Conservation (phyloP, 2,113 vertebrate species). For the Leucoraja erinaceus region DNA sequence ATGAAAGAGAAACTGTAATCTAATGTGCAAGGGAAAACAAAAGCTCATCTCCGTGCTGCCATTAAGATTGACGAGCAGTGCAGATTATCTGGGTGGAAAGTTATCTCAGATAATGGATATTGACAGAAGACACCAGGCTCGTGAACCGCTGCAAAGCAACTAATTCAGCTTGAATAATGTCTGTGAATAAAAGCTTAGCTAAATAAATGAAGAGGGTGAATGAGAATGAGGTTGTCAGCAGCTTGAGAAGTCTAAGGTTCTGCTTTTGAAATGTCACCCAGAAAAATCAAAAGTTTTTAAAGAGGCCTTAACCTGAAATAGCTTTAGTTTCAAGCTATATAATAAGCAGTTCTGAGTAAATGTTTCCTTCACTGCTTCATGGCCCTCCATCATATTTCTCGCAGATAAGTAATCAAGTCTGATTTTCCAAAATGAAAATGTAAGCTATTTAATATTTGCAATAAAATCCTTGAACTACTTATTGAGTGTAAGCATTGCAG, state of each 20-base stretch:
- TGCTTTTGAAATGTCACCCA: slow-evolving; percentile 9
- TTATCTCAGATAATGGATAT: slow-evolving; percentile 32
- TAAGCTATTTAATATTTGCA: background rate
- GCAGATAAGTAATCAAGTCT: background rate
- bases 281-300: background rate
- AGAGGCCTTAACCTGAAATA: background rate
- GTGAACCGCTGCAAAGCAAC: slow-evolving; percentile 7
- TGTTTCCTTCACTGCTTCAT: background rate
- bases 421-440: background rate
- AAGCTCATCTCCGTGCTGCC: slow-evolving; percentile 11
- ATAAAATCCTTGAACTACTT: background rate
- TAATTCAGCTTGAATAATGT: slow-evolving; percentile 22
- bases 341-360: background rate
- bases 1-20: background rate
- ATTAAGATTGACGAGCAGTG: slow-evolving; percentile 24
- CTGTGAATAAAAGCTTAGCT: slow-evolving; percentile 11
- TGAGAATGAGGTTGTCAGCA: background rate
- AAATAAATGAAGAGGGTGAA: slow-evolving; percentile 30
- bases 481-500: too few relatives aligned
- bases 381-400: background rate
- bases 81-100: slow-evolving; percentile 21
- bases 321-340: background rate
- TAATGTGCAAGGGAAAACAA: slow-evolving; percentile 4
- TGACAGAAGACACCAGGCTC: slow-evolving; percentile 33
- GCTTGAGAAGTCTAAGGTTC: background rate